A percentile compares a stretch with the other conserved stretches of the same genome.
These are phyloP conservation scores for Centropus bengalensis DNA, from an alignment of 2,113 vertebrate genomes.

Conservation along the genomic window DNA sequence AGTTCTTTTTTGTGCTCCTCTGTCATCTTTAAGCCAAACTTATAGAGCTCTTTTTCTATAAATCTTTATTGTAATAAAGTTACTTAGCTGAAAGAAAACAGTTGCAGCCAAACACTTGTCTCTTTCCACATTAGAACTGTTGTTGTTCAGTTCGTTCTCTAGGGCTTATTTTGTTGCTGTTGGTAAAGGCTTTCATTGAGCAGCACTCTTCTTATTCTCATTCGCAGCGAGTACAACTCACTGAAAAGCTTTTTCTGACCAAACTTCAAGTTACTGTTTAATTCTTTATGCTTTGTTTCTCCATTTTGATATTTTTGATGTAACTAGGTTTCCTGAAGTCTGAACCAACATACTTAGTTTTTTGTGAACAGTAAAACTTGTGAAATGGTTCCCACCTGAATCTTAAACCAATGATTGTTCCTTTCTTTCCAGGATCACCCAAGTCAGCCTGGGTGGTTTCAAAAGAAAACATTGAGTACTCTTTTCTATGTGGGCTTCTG, in stretches of 20 bases:
- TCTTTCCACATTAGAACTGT: background rate
- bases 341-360: background rate
- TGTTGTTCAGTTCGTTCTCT: background rate
- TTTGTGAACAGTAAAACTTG: background rate
- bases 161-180: constrained; percentile 10
- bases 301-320: background rate
- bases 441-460: background rate
- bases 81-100: background rate
- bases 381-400: background rate
- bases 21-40: background rate
- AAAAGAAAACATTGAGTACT: background rate
- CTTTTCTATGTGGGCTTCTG: background rate
- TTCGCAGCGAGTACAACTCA: constrained; percentile 28
- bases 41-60: too few species aligned
- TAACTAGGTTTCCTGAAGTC: background rate
- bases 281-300: background rate
- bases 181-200: constrained; percentile 26
- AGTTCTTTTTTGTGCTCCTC: background rate
- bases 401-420: background rate
- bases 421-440: background rate
- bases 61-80: background rate
- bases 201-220: constrained; percentile 46
- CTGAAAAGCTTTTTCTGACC: constrained; percentile 48
- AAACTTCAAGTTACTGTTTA: constrained; percentile 11
- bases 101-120: background rate